Conservation (phyloP, 2,113 vertebrate genomes). For the Heterochromis multidens region DNA sequence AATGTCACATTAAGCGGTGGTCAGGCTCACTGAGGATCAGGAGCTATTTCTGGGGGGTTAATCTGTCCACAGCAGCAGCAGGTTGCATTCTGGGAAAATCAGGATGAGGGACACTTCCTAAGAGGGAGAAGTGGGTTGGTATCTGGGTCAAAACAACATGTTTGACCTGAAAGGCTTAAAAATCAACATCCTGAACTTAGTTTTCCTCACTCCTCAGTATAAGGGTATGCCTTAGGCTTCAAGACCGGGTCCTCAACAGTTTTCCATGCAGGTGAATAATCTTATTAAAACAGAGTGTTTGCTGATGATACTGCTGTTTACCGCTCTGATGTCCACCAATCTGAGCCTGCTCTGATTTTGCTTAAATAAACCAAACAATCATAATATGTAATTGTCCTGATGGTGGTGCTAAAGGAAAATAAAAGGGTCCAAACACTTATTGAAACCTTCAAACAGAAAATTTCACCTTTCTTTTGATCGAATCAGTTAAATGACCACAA, state of each 20-base stretch:
- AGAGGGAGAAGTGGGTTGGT: not conserved
- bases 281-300: not conserved
- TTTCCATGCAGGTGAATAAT: not conserved
- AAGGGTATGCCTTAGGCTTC: not conserved
- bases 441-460: not conserved
- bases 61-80: slow-evolving; percentile 27
- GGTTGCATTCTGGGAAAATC: slow-evolving; percentile 55
- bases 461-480: not conserved
- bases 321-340: not conserved
- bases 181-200: slow-evolving; percentile 19
- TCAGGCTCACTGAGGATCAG: slow-evolving; percentile 49
- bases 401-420: not conserved
- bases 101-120: not conserved
- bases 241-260: not conserved
- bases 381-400: not conserved
- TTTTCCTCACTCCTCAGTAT: not conserved
- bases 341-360: not conserved
- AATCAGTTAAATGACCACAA: not conserved
- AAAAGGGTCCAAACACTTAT: not conserved
- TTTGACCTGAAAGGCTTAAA: slow-evolving; percentile 30
- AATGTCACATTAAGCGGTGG: slow-evolving; percentile 2
- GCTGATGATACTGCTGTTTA: not conserved
- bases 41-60: slow-evolving; percentile 54
- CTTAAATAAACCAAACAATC: not conserved
- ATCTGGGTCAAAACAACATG: slow-evolving; percentile 59